phyloP scores from a whole-genome alignment of 2,888 invertebrate genomes.

The Hydriomena furcata region DNA sequence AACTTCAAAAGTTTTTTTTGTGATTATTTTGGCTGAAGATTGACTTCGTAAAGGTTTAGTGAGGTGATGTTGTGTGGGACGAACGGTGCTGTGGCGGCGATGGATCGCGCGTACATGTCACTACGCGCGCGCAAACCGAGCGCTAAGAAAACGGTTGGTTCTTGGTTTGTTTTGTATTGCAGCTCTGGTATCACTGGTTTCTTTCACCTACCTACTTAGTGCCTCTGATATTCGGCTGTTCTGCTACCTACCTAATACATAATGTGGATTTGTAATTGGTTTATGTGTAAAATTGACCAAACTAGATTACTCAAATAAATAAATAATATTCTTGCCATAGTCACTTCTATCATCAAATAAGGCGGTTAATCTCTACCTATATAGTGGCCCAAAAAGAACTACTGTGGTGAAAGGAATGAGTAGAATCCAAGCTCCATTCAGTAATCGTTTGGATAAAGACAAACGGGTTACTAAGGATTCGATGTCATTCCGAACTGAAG shows the following conservation, averaged over 20 bases:
- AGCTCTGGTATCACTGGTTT: neutral
- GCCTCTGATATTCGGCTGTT: no score
- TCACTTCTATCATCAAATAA: no score
- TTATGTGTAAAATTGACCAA: no score
- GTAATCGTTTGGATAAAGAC: neutral
- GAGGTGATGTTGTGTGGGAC: constrained; percentile 71
- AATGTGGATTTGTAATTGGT: no score
- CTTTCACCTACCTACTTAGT: no score
- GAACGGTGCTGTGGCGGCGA: constrained; percentile 71
- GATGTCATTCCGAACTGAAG: neutral
- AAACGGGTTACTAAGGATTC: constrained; percentile 11
- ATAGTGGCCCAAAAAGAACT: no score
- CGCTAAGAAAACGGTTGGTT: constrained; percentile 65
- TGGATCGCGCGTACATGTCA: constrained; percentile 82
- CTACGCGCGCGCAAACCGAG: constrained; percentile 77
- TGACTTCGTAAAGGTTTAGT: constrained; percentile 16
- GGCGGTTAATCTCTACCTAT: no score
- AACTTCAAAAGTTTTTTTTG: neutral
- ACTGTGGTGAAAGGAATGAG: no score
- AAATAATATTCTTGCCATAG: no score
- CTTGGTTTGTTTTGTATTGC: constrained; percentile 20
- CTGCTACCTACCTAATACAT: no score
- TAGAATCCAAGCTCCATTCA: no score
- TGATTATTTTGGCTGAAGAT: neutral
- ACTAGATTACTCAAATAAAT: no score